A percentile compares a stretch with the other conserved stretches of the same genome.
phyloP scores from a whole-genome alignment of 2,797 vertebrate genomes.

The Chelonia mydas region DNA sequence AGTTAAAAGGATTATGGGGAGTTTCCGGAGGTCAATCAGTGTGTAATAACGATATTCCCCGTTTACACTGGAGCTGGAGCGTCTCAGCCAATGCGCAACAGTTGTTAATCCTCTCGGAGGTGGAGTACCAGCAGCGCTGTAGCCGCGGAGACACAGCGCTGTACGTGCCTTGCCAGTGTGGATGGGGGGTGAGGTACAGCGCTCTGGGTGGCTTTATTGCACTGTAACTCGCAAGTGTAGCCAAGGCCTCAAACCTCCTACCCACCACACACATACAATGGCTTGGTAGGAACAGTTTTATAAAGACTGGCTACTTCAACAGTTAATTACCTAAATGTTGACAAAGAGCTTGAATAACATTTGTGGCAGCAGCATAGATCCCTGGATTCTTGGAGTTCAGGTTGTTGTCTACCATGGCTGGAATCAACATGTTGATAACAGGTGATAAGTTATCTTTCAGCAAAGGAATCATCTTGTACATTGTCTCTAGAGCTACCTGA shows the following conservation, averaged over 20 bases:
- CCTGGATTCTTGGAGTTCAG: conserved; percentile 95
- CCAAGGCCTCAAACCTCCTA: neutral
- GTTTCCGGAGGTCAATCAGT: too few relatives aligned
- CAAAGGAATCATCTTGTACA: conserved; percentile 87
- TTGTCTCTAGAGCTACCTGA: conserved; percentile 90
- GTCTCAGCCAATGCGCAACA: too few relatives aligned
- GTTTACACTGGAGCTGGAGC: too few relatives aligned
- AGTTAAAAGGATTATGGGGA: too few relatives aligned
- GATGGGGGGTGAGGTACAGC: too few relatives aligned
- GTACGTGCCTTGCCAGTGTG: too few relatives aligned
- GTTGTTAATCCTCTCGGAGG: too few relatives aligned
- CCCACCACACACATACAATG: neutral
- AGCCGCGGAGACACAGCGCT: too few relatives aligned
- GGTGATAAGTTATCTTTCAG: conserved; percentile 89
- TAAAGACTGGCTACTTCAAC: neutral
- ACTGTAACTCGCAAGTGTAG: too few relatives aligned
- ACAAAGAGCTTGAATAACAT: conserved; percentile 87
- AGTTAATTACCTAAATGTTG: conserved; percentile 85
- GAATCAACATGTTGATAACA: conserved; percentile 92
- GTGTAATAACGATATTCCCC: too few relatives aligned
- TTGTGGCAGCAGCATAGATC: conserved; percentile 89
- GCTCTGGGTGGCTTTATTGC: too few relatives aligned
- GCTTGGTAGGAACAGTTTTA: neutral
- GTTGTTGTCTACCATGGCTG: conserved; percentile 95
- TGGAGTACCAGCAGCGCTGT: too few relatives aligned